Percentiles rank a stretch among this genome's conserved stretches.
These are phyloP conservation scores for Lepidostoma basale DNA, from an alignment of 1,140 invertebrate genomes.

Conservation along the genomic window DNA sequence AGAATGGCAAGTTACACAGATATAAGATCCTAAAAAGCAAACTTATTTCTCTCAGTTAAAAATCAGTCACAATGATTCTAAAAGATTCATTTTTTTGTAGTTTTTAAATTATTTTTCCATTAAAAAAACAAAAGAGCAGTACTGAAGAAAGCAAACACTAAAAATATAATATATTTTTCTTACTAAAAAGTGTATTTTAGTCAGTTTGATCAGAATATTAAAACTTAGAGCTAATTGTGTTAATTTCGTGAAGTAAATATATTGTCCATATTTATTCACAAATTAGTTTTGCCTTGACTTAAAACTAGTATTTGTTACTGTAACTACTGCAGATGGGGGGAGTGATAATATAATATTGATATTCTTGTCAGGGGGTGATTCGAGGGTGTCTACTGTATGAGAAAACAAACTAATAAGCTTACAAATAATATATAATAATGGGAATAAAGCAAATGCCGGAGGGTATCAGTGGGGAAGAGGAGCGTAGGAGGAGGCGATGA, in stretches of 20 bases:
- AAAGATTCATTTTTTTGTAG: too few relatives aligned
- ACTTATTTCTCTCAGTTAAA: too few relatives aligned
- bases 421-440: conserved; percentile 19
- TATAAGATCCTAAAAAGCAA: too few relatives aligned
- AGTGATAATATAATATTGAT: too few relatives aligned
- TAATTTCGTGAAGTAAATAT: neutral
- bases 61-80: too few relatives aligned
- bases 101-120: too few relatives aligned
- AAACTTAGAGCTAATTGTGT: neutral
- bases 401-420: conserved; percentile 19
- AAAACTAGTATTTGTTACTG: neutral
- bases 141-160: conserved; percentile 5
- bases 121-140: neutral
- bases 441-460: conserved; percentile 14
- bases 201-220: too few relatives aligned
- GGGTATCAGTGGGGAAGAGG: conserved; percentile 6
- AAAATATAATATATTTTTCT: too few relatives aligned
- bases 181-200: conserved; percentile 1
- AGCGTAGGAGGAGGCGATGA: neutral
- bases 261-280: conserved; percentile 9
- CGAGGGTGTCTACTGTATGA: neutral
- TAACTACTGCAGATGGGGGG: neutral
- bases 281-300: conserved; percentile 12
- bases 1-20: too few relatives aligned
- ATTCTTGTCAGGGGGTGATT: neutral